Conservation (phyloP, 2,888 invertebrate species). For the Cerastoderma edule region DNA sequence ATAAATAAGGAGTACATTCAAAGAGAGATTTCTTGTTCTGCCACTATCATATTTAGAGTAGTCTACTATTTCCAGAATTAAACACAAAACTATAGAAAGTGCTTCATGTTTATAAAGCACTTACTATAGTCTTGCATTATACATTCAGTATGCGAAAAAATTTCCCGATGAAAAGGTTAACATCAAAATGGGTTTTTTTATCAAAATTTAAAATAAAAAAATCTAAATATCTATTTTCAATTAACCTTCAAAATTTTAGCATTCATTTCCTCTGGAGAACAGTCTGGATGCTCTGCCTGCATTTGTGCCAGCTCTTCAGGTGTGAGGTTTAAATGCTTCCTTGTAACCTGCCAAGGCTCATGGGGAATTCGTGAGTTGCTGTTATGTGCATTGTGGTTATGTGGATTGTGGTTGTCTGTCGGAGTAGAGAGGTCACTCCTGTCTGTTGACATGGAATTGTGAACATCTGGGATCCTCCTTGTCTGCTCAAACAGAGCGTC, state of each 20-base stretch:
- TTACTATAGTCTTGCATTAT: no score
- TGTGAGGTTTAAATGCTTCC: constrained; percentile 73
- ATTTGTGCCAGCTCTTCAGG: constrained; percentile 70
- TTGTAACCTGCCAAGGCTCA: constrained; percentile 78
- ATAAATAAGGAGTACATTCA: no score
- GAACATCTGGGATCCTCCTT: constrained; percentile 48
- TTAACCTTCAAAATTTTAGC: constrained; percentile 63
- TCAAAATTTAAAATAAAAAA: no score
- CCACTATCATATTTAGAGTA: no score
- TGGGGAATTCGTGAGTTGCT: constrained; percentile 64
- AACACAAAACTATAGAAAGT: no score
- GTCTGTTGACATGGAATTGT: constrained; percentile 49
- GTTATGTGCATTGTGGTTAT: constrained; percentile 24
- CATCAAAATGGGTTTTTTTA: no score
- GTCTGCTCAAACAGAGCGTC: constrained; percentile 68
- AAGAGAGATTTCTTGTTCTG: no score
- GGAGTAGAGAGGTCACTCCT: constrained; percentile 34
- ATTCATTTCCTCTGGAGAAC: constrained; percentile 62
- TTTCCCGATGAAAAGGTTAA: no score
- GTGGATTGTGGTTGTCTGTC: not conserved
- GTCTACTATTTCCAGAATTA: no score
- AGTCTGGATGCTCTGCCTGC: constrained; percentile 55
- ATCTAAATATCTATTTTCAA: no score
- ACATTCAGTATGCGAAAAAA: no score
- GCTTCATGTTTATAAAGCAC: no score